Evolutionary conservation across 2,113 vertebrate genomes (phyloP).

Genomic region (Chamaea fasciata): DNA sequence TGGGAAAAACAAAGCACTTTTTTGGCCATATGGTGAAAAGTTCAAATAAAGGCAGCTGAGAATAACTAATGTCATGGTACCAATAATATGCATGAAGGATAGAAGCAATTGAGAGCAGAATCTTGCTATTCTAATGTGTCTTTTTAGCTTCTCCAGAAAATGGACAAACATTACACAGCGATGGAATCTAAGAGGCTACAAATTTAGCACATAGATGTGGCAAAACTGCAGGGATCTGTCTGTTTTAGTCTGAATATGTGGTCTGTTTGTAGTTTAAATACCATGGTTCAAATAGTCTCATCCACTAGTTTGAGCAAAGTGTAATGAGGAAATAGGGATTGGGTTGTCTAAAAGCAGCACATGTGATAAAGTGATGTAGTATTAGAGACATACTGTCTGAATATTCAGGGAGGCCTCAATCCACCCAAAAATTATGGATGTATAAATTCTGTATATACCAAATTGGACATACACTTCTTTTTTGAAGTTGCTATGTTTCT

Average conservation of each 20-base stretch:
- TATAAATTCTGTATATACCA: background rate
- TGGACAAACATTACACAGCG: background rate
- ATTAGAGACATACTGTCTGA: background rate
- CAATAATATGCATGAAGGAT: background rate
- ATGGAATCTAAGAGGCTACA: background rate
- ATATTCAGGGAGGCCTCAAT: background rate
- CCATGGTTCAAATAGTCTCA: background rate
- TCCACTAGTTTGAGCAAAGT: background rate
- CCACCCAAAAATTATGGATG: background rate
- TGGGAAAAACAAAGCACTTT: background rate
- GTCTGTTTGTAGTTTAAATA: background rate
- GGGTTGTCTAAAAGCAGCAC: background rate
- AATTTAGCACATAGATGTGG: background rate
- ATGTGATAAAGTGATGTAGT: conserved; percentile 21
- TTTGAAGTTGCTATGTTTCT: background rate
- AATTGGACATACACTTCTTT: background rate
- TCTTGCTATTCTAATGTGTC: background rate
- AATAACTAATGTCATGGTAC: background rate
- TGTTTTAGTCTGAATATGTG: background rate
- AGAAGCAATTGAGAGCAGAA: background rate
- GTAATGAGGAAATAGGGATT: background rate
- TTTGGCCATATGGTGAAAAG: background rate
- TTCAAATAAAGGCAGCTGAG: conserved; percentile 16
- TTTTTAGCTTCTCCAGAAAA: background rate
- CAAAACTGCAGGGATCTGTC: background rate